A percentile compares a stretch with the other conserved stretches of the same genome.
Conservation (phyloP, 2,888 invertebrate species). For the Thera obeliscata region DNA sequence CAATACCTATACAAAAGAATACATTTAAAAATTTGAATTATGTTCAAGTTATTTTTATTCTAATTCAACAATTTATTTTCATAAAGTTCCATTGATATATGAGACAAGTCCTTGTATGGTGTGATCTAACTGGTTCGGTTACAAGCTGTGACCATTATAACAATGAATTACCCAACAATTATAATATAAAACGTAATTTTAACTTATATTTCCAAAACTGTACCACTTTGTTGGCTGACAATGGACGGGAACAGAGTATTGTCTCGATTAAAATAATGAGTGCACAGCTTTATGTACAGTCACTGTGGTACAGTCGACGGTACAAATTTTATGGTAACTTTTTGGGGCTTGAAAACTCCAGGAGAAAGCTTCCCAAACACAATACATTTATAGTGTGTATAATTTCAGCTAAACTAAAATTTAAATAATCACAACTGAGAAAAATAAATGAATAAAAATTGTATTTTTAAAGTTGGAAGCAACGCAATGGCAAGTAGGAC, state of each 20-base stretch:
- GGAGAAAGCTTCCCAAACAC: no score
- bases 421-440: no score
- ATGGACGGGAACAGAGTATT: conserved; percentile 78
- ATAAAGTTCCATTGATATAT: background rate
- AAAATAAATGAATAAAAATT: no score
- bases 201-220: conserved; percentile 74
- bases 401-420: no score
- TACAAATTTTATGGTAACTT: background rate
- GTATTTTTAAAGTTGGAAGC: no score
- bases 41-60: no score
- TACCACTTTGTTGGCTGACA: conserved; percentile 77
- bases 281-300: conserved; percentile 63
- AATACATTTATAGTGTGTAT: no score
- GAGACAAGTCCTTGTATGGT: background rate
- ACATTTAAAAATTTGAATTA: no score
- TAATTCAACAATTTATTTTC: background rate
- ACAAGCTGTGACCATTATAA: conserved; percentile 38
- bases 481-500: no score
- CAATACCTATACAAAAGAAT: no score
- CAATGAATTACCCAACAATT: conserved; percentile 76
- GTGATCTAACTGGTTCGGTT: conserved; percentile 26
- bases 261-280: conserved; percentile 73
- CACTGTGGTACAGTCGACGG: conserved; percentile 55
- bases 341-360: no score
- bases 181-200: conserved; percentile 77